Base-by-base conservation (phyloP, 92 coral and sea anemone species). In the Phymanthus crucifer region DNA sequence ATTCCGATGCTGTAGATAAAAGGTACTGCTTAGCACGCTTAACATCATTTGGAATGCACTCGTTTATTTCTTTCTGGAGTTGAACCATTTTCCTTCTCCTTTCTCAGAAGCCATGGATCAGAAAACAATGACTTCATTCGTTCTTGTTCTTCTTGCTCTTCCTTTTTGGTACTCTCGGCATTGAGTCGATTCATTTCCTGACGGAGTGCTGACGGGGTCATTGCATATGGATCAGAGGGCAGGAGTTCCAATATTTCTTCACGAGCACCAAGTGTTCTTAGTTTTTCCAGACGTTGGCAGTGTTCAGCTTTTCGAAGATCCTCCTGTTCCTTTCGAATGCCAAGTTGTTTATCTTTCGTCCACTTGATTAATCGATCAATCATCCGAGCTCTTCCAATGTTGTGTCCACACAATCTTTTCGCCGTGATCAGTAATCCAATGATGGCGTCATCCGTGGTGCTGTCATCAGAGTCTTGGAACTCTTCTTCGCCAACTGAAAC, bases 381-480 rank as follows among this genome's bases (percentile, higher is more conserved):
- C 71, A 66, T 66, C 34, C 71, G 36, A 24, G 71, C 71, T 66
- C 71, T 66, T 66, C 71, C 71, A 66, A 66, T 36, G 29, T 66
- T 66, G 71, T 66, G 71, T 36, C 71, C 71, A 7, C 71, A 66
- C 14, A 66, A 36, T 66, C 71, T 66, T 66, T 66, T 66, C 24
- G 71, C 71, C 29, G 71, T 66, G 0, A 66, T 36, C 1, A 66
- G 71, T 66, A 66, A 66, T 66, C 71, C 36, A 66, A 66, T 66
- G 71, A 66, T 66, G 71, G 24, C 24, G 29, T 66, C 71, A 66
- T 66, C 71, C 24, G 34, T 66, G 36, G 71, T 66, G 29, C 71
- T 66, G 29, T 66, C 71, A 2, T 66, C 71, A 66, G 71, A 24
- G 71, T 66, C 71, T 7, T 66, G 71, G 71, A 0, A 66, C 71